These are phyloP conservation scores for Stratiolaelaps scimitus DNA, from an alignment of 1,140 invertebrate species.

Conservation along the genomic window DNA sequence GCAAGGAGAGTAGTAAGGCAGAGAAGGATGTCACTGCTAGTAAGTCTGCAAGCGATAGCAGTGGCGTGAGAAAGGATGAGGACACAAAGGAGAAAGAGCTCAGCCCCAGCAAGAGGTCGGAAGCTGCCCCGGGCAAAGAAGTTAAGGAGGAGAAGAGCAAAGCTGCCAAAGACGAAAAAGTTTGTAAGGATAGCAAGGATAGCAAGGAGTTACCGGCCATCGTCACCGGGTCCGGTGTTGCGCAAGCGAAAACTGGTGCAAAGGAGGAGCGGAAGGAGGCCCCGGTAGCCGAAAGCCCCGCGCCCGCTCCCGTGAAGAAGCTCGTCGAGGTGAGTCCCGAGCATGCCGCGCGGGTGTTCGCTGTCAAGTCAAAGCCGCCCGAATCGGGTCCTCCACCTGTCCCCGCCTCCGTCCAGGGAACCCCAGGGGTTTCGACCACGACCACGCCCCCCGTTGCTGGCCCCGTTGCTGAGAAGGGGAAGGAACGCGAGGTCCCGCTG, in stretches of 20 bases:
- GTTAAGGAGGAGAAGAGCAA: conserved; percentile 33
- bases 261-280: conserved; percentile 33
- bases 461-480: conserved; percentile 11
- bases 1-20: background rate
- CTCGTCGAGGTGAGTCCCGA: conserved; percentile 26
- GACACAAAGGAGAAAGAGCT: conserved; percentile 32
- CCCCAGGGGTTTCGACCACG: background rate
- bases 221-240: background rate
- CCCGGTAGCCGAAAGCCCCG: conserved; percentile 34
- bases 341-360: conserved; percentile 21
- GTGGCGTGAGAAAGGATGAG: conserved; percentile 32
- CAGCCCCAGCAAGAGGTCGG: conserved; percentile 34
- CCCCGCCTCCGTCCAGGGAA: background rate
- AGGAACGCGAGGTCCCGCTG: background rate
- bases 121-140: conserved; percentile 32
- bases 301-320: conserved; percentile 28
- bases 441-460: background rate
- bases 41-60: conserved; percentile 34
- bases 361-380: conserved; percentile 26
- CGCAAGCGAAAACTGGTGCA: conserved; percentile 33
- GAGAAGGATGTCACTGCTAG: conserved; percentile 40
- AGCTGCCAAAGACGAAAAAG: conserved; percentile 30
- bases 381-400: conserved; percentile 9
- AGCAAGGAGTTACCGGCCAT: background rate
- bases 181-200: background rate